Evolutionary conservation across 2,888 invertebrate species (phyloP), one percentile per base, ranked within the genome.

Genomic region (Hedychridium roseum): DNA sequence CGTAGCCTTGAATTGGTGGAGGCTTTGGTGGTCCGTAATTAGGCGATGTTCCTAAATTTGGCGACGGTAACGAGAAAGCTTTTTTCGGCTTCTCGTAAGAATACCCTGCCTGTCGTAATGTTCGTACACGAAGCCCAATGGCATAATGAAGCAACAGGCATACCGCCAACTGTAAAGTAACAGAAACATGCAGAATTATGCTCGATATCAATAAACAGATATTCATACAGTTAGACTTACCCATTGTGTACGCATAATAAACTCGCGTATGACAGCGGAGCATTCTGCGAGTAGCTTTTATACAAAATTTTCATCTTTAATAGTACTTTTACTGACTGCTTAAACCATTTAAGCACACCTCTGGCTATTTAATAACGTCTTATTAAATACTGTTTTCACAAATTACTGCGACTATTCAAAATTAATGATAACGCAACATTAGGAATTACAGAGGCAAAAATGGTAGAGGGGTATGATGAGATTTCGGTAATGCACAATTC

Each of bases 241-340:
- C 73, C 71, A 71, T 72, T 59, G 61, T 65, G 55, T 50, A 64
- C 46, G 65, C 73, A 73, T 72, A 66, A 67, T 71, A 58, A 50
- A 43, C 50, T 57, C 43, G 46, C 49, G 45, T 62, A 51, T 66
- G 57, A 48, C 57, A 46, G 43, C 41, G 26, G 36, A 40, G 37
- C 48, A 38, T 42, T 53, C 47, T 54, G 32, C 23, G 58, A 34
- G 34, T 35, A 40, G 40, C 64, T 66, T 67, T 67, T 70, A 68
- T 70, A 70, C 52, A 36, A 51, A 45, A 47, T 37, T 43, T 50
- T 44, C 5, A 18, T 28, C 43, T 39, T 44, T 50, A n/a, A n/a
- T n/a, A n/a, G n/a, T n/a, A n/a, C n/a, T n/a, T n/a, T n/a, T n/a
- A n/a, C n/a, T n/a, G n/a, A n/a, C n/a, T n/a, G n/a, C n/a, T n/a